Evolutionary conservation across 2,797 vertebrate species (phyloP).

Genomic region (Bradypus variegatus): DNA sequence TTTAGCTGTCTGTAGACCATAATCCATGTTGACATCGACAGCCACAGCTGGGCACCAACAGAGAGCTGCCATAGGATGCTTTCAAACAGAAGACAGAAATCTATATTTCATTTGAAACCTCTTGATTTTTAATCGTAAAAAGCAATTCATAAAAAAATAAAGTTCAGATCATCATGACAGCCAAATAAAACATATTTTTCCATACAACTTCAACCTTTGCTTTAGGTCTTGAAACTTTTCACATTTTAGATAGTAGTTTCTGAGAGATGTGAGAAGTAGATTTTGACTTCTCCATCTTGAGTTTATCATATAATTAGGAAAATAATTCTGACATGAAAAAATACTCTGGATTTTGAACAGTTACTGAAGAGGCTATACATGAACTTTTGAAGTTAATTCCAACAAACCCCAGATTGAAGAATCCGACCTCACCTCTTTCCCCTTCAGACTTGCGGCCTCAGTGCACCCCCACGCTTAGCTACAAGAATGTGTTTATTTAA

Average conservation of each 20-base stretch:
- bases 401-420: fast-evolving
- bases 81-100: not conserved
- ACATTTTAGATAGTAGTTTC: not conserved
- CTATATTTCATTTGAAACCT: not conserved
- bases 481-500: too few relatives aligned
- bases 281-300: not conserved
- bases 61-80: not conserved
- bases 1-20: fast-evolving
- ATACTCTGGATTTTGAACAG: not conserved
- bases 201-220: not conserved
- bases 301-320: not conserved
- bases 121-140: not conserved
- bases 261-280: not conserved
- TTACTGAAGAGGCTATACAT: not conserved
- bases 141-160: not conserved
- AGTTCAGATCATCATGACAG: not conserved
- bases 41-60: too few relatives aligned
- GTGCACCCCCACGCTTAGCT: too few relatives aligned
- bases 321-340: not conserved
- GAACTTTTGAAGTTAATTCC: not conserved
- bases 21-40: not conserved
- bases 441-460: too few relatives aligned
- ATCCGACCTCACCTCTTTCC: too few relatives aligned
- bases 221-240: not conserved
- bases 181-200: not conserved